Conservation (phyloP, 2,113 vertebrate species). For the Hemichromis elongatus region DNA sequence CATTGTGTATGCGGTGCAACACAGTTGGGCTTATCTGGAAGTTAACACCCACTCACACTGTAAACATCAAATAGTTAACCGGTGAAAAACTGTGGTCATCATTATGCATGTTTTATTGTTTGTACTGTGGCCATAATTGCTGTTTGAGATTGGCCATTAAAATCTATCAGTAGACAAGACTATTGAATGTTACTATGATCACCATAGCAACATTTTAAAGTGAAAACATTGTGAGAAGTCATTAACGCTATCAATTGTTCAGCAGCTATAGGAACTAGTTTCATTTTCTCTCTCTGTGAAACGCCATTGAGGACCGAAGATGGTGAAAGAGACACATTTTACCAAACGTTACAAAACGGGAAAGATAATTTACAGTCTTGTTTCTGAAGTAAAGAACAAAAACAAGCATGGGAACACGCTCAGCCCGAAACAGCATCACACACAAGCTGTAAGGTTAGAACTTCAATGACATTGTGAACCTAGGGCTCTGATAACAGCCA, state of each 20-base stretch:
- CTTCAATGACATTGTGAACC: slow-evolving; percentile 68
- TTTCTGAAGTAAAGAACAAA: slow-evolving; percentile 24
- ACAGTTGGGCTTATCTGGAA: slow-evolving; percentile 11
- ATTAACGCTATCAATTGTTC: slow-evolving; percentile 19
- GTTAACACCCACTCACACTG: slow-evolving; percentile 60
- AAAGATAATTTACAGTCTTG: background rate
- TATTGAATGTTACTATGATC: background rate
- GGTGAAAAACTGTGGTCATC: background rate
- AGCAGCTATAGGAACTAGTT: slow-evolving; percentile 53
- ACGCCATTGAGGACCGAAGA: slow-evolving; percentile 16
- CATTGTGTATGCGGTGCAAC: background rate
- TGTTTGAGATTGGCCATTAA: background rate
- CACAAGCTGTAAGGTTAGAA: slow-evolving; percentile 66
- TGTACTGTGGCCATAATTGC: background rate
- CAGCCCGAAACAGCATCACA: slow-evolving; percentile 23
- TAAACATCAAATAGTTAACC: background rate
- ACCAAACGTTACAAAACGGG: slow-evolving; percentile 18
- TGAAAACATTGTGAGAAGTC: slow-evolving; percentile 33
- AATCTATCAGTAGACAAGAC: background rate
- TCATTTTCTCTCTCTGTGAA: background rate
- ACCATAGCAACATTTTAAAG: background rate
- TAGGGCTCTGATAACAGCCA: slow-evolving; percentile 44
- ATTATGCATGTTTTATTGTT: background rate
- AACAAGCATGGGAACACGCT: slow-evolving; percentile 61
- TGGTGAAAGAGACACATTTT: background rate